phyloP scores from a whole-genome alignment of 2,113 vertebrate genomes.

The Tylochromis polylepis region DNA sequence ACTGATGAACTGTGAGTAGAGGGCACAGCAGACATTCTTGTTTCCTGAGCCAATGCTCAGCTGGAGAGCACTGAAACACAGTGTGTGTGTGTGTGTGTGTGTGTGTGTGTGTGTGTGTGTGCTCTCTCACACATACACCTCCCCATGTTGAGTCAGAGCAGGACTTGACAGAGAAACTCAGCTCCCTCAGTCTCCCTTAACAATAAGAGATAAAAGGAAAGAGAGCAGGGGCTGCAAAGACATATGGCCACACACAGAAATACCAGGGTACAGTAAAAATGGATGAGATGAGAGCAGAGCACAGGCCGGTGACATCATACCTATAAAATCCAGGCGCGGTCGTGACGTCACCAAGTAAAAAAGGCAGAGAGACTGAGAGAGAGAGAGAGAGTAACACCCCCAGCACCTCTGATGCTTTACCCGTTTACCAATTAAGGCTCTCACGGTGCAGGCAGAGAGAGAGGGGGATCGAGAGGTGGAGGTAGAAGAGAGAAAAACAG shows the following conservation, averaged over 20 bases:
- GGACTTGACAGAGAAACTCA: background rate
- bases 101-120: too few species aligned
- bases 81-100: background rate
- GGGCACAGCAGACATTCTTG: slow-evolving; percentile 50
- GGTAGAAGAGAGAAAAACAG: slow-evolving; percentile 51
- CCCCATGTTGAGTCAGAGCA: slow-evolving; percentile 7
- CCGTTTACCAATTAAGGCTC: slow-evolving; percentile 70
- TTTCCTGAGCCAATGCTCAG: slow-evolving; percentile 49
- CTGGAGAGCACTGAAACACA: slow-evolving; percentile 13
- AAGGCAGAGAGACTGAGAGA: background rate
- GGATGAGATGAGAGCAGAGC: slow-evolving; percentile 20
- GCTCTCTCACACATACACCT: background rate
- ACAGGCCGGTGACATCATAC: slow-evolving; percentile 69
- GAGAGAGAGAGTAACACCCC: slow-evolving; percentile 23
- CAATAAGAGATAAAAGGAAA: slow-evolving; percentile 38
- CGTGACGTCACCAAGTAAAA: slow-evolving; percentile 66
- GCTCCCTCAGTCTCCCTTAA: background rate
- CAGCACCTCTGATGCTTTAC: slow-evolving; percentile 16
- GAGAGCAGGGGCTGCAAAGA: background rate
- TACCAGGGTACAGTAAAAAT: background rate
- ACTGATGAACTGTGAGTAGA: slow-evolving; percentile 36
- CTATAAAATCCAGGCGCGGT: slow-evolving; percentile 75
- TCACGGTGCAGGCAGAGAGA: slow-evolving; percentile 9
- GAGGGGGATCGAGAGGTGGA: slow-evolving; percentile 4
- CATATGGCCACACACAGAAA: background rate